A percentile compares a stretch with the other conserved stretches of the same genome.
Evolutionary conservation across 2,113 vertebrate species (phyloP).

Genomic region (Asarcornis scutulata): DNA sequence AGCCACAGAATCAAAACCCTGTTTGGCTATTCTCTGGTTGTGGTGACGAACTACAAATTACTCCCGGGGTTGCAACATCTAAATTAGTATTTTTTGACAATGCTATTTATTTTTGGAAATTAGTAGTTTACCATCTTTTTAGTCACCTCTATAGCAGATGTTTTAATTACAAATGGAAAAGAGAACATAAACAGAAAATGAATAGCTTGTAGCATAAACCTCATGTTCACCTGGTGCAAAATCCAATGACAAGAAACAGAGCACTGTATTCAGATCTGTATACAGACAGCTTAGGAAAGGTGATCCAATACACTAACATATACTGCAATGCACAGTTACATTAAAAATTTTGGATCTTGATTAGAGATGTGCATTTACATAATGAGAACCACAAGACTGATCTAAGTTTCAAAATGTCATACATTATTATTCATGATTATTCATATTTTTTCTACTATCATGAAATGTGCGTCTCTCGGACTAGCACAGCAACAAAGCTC

Average conservation of each 20-base stretch:
- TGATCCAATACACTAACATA: background rate
- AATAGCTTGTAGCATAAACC: background rate
- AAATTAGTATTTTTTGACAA: background rate
- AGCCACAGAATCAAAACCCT: background rate
- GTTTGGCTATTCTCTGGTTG: background rate
- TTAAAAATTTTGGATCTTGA: background rate
- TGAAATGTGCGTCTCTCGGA: background rate
- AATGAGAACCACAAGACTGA: background rate
- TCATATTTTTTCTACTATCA: background rate
- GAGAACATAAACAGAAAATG: background rate
- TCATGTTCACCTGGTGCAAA: background rate
- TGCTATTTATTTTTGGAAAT: background rate
- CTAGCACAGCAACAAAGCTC: background rate
- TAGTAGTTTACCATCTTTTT: background rate
- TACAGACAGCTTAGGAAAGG: background rate
- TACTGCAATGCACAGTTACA: background rate
- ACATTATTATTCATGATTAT: background rate
- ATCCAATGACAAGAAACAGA: background rate
- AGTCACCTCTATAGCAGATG: background rate
- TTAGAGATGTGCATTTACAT: background rate
- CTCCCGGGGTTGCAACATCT: background rate
- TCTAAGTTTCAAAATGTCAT: background rate
- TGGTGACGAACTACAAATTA: background rate
- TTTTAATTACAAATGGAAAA: slow-evolving; percentile 2
- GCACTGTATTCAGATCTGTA: background rate